phyloP scores from a whole-genome alignment of 2,888 invertebrate species.

The Nemotelus pantherinus region DNA sequence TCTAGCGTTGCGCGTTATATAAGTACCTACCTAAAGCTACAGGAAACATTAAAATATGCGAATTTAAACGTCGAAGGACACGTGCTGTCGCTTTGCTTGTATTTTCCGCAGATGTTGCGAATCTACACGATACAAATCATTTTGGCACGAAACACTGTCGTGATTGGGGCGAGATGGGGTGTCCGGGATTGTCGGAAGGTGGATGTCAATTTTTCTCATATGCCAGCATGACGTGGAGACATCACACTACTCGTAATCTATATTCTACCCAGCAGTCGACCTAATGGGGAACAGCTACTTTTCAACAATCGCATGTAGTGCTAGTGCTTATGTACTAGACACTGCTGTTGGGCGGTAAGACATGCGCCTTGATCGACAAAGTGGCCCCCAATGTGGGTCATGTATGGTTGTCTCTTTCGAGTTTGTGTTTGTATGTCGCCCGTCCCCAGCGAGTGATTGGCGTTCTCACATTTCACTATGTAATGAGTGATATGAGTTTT shows the following conservation, averaged over 20 bases:
- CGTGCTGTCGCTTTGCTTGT: constrained; percentile 22
- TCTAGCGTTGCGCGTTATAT: not conserved
- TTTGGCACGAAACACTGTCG: constrained; percentile 21
- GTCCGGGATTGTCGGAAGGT: constrained; percentile 4
- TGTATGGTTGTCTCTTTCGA: constrained; percentile 37
- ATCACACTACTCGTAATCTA: constrained; percentile 3
- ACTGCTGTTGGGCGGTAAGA: constrained; percentile 5
- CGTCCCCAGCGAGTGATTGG: constrained; percentile 39
- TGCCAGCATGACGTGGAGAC: not conserved
- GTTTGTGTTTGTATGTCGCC: constrained; percentile 6
- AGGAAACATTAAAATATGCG: not conserved
- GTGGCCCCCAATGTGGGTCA: not conserved
- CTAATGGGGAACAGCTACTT: constrained; percentile 7
- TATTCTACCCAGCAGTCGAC: not conserved
- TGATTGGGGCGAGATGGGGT: not conserved
- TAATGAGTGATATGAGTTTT: constrained; percentile 39
- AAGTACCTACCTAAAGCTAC: not conserved
- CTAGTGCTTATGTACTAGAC: constrained; percentile 20
- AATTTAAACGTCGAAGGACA: constrained; percentile 34
- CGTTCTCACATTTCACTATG: constrained; percentile 44
- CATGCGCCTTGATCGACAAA: constrained; percentile 17
- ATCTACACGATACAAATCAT: constrained; percentile 39
- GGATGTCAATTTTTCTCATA: constrained; percentile 12
- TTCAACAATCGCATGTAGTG: constrained; percentile 3
- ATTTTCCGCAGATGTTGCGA: constrained; percentile 36